Evolutionary conservation across 2,113 vertebrate genomes (phyloP), one percentile per base, ranked within the genome.

Genomic region (Grallaria varia): DNA sequence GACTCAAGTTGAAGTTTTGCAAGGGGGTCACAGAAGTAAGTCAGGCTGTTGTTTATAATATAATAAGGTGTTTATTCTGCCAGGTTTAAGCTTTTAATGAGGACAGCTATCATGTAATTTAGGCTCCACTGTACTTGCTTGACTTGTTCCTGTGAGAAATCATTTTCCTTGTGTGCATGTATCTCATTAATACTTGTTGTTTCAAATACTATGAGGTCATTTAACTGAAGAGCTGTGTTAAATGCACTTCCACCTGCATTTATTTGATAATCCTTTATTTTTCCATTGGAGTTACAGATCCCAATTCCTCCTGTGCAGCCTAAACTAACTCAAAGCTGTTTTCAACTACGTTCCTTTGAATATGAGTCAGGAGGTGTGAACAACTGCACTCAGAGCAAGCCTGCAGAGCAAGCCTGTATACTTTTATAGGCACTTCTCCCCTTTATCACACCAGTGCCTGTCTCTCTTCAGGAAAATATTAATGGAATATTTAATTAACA

Each of bases 121-220:
- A 95, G 71, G n/a, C n/a, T 82, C 58, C 74, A 87, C 6, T n/a
- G n/a, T 71, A 95, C 88, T 77, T 75, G 93, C 81, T 67, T 84
- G 69, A 87, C 89, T 45, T 69, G 83, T 74, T 94, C 89, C 84
- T 95, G 63, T 74, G 90, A 91, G 90, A 96, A 93, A 87, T 71
- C 0, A 71, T 78, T 88, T 40, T 47, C 37, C 66, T 93, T 45
- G 23, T 89, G 80, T 47, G 74, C 47, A 58, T 45, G 14, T 71
- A 88, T 55, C 50, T 90, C 80, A 86, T 86, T 95, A 97, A 96
- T 87, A 77, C 8, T 66, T 62, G 35, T 45, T 93, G 50, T 55
- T 90, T 47, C 55, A 80, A 74, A 67, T 55, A 74, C 10, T 47
- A 5, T 42, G 60, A 68, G 62, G 83, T 56, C 33, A 76, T 66